phyloP scores from a whole-genome alignment of 2,797 vertebrate species.

The Pitangus sulphuratus region DNA sequence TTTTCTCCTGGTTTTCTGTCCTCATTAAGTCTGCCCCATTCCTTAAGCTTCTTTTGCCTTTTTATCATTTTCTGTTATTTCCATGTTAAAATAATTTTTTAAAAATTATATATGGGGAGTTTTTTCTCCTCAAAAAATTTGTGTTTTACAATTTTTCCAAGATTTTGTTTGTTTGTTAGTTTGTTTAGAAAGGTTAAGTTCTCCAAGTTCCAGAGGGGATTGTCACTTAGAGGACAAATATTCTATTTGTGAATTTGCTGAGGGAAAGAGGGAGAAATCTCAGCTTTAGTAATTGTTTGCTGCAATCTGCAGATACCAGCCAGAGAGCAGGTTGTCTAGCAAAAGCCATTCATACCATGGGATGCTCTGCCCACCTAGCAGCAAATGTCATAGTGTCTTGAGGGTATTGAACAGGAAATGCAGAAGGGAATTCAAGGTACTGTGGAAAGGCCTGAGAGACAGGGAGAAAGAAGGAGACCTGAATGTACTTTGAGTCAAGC shows the following conservation, averaged over 20 bases:
- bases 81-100: neutral
- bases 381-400: neutral
- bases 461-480: neutral
- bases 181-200: neutral
- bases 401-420: neutral
- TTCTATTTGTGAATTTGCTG: neutral
- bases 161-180: neutral
- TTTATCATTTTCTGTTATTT: neutral
- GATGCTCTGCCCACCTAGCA: neutral
- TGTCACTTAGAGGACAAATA: neutral
- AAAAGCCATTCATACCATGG: neutral
- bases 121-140: neutral
- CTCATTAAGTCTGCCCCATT: neutral
- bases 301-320: neutral
- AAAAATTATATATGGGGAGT: rapidly evolving
- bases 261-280: neutral
- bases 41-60: neutral
- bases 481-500: neutral
- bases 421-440: neutral
- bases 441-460: neutral
- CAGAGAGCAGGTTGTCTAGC: neutral
- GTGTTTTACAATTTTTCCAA: neutral
- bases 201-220: neutral
- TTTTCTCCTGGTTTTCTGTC: neutral
- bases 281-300: neutral